Base-by-base conservation (phyloP, 1,140 invertebrate species). In the Heliothis subflexa region DNA sequence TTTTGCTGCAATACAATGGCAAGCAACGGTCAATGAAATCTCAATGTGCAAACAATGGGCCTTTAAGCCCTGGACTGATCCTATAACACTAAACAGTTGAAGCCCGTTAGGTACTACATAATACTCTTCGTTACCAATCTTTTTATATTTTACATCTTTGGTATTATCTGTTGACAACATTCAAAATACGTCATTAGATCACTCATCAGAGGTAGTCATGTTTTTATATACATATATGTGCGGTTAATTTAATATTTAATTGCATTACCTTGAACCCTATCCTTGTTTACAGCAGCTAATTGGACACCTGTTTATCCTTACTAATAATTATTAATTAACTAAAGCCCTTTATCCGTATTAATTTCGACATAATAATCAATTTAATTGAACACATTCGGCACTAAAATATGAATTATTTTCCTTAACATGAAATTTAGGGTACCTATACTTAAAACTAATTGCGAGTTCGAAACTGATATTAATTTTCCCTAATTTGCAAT, bases 231-330 rank as follows among this genome's bases (percentile, higher is more conserved):
- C n/a, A 10, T 13, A 40, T 45, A 13, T 33, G 12, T 16, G 47
- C 25, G 25, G 18, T 50, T 50, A 70, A 50, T 70, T 70, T 70
- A 52, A 70, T 47, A 47, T 70, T 52, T n/a, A 70, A 50, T 49
- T 70, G 12, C 50, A 18, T 52, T 28, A 49, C 18, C 11, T 12
- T 21, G 4, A 14, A 50, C 11, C 7, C 7, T 70, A 52, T 66
- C 62, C 9, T 55, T 59, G 28, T 28, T 52, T 21, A 21, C 18
- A 47, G 40, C 40, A 25, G 50, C 21, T 52, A 52, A 68, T 52
- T 68, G 28, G 18, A 21, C 25, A 50, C 66, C 66, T 70, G 47
- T 70, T 70, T 70, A 25, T 68, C 45, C 64, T 50, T 33, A 1
- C 2, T 3, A 45, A n/a, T 62, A 18, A 68, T 50, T 68, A 12